These are phyloP conservation scores for Ancistrus triradiatus DNA, from an alignment of 2,113 vertebrate species.

Conservation along the genomic window DNA sequence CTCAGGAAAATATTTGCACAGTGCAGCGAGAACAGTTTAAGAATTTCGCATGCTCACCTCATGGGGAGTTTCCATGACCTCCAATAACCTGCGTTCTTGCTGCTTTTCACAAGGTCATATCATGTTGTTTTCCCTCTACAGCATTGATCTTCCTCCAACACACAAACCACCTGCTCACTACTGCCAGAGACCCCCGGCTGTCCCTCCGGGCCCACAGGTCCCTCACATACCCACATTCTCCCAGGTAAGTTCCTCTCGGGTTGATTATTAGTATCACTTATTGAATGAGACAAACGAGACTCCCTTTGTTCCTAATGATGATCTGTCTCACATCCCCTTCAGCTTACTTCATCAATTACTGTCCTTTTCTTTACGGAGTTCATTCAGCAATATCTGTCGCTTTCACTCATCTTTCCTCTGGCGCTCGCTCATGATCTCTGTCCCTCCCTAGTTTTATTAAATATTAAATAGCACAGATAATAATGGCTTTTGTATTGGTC, in stretches of 20 bases:
- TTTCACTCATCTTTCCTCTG: neutral
- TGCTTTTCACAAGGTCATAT: neutral
- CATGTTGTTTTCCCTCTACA: slow-evolving; percentile 41
- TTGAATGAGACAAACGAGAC: neutral
- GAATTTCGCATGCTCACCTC: neutral
- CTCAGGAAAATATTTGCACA: slow-evolving; percentile 22
- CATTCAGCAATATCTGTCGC: slow-evolving; percentile 18
- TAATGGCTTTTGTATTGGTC: too few species aligned
- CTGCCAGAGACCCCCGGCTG: slow-evolving; percentile 57
- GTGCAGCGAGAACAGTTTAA: slow-evolving; percentile 5
- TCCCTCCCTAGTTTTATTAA: slow-evolving; percentile 1
- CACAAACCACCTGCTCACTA: slow-evolving; percentile 73
- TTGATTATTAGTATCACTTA: neutral
- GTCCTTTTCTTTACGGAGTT: slow-evolving; percentile 1
- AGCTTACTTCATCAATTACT: slow-evolving; percentile 1
- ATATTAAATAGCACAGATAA: slow-evolving; percentile 17
- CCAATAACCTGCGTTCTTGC: neutral
- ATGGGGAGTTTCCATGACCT: neutral
- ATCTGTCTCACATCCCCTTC: neutral
- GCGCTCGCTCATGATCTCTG: neutral
- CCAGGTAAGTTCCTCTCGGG: slow-evolving; percentile 55
- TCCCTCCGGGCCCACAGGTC: slow-evolving; percentile 61
- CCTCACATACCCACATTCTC: slow-evolving; percentile 66
- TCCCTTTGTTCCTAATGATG: neutral
- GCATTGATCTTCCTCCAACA: slow-evolving; percentile 75